Evolutionary conservation across 2,888 invertebrate genomes (phyloP), one percentile per base, ranked within the genome.

Genomic region (Tridacna crocea): DNA sequence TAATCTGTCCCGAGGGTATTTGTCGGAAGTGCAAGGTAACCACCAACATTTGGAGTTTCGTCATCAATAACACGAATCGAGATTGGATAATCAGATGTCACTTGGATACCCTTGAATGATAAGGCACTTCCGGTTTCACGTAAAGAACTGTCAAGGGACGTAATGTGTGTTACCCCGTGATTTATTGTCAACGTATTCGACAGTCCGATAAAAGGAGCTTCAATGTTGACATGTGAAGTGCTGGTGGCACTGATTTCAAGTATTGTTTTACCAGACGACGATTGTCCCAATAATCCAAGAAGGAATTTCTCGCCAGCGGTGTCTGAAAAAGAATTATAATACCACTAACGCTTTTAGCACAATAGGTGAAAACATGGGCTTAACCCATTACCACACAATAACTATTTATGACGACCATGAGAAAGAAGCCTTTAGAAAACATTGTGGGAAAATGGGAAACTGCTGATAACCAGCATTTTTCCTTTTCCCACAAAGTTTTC

Each of bases 61-160:
- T 77, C 72, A 63, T 83, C 83, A 8, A 83, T 46, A 6, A 83
- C 79, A 17, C 68, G 51, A 15, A 83, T 63, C 13, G 61, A 46
- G 10, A 83, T 74, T 11, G 83, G 79, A 46, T 77, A 12, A 19
- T 79, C 79, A 0, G 83, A 58, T 63, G 73, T 79, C n/a, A 79
- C 74, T 46, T 68, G 77, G 47, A 83, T 74, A 17, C 79, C 83
- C 74, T 83, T 83, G 51, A 77, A 83, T 2, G 83, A 83, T 24
- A 83, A 58, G 22, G 36, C 70, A n/a, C 79, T 73, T 51, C 83
- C 66, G 22, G 70, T 51, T 26, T 68, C 72, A 24, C 83, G 36
- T 8, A 83, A 60, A 12, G 61, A 63, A 12, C 76, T 63, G 22
- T 83, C 79, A 17, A 83, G 75, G 24, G 68, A 46, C 65, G 60